A percentile compares a stretch with the other conserved stretches of the same genome.
phyloP scores from a whole-genome alignment of 2,113 vertebrate genomes.

The Antechinus stuartii region DNA sequence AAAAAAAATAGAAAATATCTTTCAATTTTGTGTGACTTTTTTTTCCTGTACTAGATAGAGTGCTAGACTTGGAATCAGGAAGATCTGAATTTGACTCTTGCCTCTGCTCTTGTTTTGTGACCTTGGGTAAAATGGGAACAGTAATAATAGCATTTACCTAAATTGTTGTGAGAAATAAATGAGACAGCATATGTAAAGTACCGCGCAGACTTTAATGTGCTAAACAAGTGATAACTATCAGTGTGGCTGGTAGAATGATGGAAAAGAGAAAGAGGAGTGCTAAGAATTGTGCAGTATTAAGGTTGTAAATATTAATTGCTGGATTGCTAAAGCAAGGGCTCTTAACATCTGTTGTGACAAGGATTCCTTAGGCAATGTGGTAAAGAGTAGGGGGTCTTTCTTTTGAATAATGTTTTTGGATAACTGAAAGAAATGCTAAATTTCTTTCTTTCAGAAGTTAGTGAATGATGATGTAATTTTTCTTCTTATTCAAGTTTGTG shows the following conservation, averaged over 20 bases:
- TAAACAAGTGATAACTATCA: not conserved
- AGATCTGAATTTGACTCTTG: constrained; percentile 1
- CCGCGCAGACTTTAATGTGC: not conserved
- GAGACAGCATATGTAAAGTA: not conserved
- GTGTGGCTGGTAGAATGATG: not conserved
- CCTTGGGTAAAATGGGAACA: not conserved
- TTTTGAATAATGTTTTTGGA: not conserved
- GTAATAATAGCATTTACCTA: not conserved
- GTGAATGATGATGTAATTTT: not conserved
- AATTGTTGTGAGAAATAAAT: constrained; percentile 26
- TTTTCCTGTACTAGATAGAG: not conserved
- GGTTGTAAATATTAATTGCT: not conserved
- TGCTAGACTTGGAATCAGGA: not conserved
- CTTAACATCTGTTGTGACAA: not conserved
- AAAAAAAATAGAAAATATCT: not conserved
- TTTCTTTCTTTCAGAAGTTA: not conserved
- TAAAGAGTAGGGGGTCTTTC: not conserved
- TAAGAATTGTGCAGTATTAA: not conserved
- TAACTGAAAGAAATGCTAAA: not conserved
- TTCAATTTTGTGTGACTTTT: not conserved
- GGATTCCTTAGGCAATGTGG: not conserved
- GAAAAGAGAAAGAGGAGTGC: not conserved
- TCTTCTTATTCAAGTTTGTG: not conserved
- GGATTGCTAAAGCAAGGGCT: not conserved
- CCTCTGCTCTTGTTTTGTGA: not conserved